Base-by-base conservation (phyloP, 2,113 vertebrate species). In the Apteryx mantelli region DNA sequence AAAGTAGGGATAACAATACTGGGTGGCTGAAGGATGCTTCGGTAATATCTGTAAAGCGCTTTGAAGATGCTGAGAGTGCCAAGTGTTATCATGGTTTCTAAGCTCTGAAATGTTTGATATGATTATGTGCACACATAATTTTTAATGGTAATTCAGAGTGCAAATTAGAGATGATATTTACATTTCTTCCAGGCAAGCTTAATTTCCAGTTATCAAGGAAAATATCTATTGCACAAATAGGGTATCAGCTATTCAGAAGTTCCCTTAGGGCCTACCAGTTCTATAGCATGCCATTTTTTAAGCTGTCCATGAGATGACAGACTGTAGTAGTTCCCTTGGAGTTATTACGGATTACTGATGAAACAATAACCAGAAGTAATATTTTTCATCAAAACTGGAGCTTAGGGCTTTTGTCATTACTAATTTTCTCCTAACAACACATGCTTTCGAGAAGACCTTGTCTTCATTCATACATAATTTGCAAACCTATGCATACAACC, bases 131-230 rank as follows among this genome's bases (percentile, higher is more conserved):
- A 91, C 96, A 96, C 79, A 95, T 97, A 88, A 96, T 97, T 96
- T 96, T 95, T 95, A 97, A 97, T 95, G 96, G 93, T 95, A 97
- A 98, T 97, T 98, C 97, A 95, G 91, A 96, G 93, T 76, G 28
- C 96, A 98, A 98, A 98, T 98, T 97, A 96, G 85, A 95, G 93
- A 94, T 30, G 76, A 94, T 98, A 97, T 97, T 97, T 97, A 98
- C 96, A 98, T 97, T 98, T 97, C 97, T 98, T 96, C 96, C 91
- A 95, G 97, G 96, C 97, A 97, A 97, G 97, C 97, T 98, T 97
- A 98, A 97, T 97, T 97, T 97, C 88, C 86, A 94, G 97, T 97
- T 97, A 97, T 97, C 95, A 86, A 96, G 89, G 77, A 96, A 97
- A 96, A 95, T 96, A 97, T 98, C 96, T 97, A 96, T 97, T 95